These are phyloP conservation scores for Electrona antarctica DNA, from an alignment of 2,113 vertebrate species.

Conservation along the genomic window DNA sequence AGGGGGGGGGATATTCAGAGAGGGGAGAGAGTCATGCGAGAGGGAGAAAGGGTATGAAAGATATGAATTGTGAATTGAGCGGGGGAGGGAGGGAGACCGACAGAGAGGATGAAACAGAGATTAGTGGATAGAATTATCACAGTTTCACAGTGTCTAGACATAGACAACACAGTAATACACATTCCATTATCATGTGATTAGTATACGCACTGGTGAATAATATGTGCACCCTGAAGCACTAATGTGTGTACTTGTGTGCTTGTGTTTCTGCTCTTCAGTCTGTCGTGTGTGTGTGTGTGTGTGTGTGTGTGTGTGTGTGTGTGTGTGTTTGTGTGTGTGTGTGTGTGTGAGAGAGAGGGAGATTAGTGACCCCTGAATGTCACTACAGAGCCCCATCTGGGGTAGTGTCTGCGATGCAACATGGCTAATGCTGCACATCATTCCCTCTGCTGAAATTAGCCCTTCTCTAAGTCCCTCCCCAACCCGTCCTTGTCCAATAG, in stretches of 20 bases:
- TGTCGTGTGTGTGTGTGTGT: background rate
- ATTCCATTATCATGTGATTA: background rate
- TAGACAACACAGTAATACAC: background rate
- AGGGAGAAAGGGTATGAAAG: constrained; percentile 63
- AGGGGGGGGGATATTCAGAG: constrained; percentile 8
- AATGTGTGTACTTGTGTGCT: background rate
- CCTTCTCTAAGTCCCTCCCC: no score
- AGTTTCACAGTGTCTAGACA: background rate
- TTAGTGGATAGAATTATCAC: background rate
- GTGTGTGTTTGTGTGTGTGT: background rate
- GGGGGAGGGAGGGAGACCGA: constrained; percentile 30
- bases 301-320: constrained; percentile 1
- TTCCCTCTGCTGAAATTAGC: no score
- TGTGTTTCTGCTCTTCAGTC: background rate
- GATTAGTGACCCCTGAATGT: background rate
- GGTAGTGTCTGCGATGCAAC: background rate
- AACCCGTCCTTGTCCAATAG: no score
- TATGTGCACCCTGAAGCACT: background rate
- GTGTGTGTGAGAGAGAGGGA: background rate
- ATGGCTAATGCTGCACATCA: background rate
- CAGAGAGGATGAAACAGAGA: background rate
- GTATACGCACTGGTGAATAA: background rate
- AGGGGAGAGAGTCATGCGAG: no score
- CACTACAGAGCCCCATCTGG: background rate
- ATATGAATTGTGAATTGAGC: constrained; percentile 20